Conservation (phyloP, 2,797 vertebrate species). For the Etheostoma perlongum region DNA sequence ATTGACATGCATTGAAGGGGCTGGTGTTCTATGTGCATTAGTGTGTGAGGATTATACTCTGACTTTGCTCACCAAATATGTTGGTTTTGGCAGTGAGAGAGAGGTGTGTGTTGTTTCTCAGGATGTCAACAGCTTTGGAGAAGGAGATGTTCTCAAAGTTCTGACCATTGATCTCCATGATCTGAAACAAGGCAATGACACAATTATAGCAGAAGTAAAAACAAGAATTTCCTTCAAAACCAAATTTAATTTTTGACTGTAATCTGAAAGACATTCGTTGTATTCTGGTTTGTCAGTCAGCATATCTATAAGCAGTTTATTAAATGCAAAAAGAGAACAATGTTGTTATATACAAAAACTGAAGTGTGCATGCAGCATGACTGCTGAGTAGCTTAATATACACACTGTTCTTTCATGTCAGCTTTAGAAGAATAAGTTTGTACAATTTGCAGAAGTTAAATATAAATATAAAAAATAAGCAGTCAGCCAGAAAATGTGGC, state of each 20-base stretch:
- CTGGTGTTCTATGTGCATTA: neutral
- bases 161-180: slow-evolving; percentile 98
- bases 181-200: slow-evolving; percentile 78
- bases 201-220: neutral
- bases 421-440: neutral
- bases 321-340: neutral
- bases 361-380: neutral
- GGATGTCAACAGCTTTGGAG: slow-evolving; percentile 94
- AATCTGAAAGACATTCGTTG: neutral
- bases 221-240: neutral
- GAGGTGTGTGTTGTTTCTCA: slow-evolving; percentile 96
- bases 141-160: slow-evolving; percentile 98
- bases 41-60: neutral
- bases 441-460: neutral
- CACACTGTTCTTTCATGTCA: neutral
- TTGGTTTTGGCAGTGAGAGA: slow-evolving; percentile 97
- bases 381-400: neutral
- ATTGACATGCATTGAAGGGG: neutral
- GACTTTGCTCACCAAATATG: slow-evolving; percentile 90
- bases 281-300: neutral
- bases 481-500: neutral
- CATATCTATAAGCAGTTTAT: neutral
- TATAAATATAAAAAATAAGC: neutral
- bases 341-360: neutral
- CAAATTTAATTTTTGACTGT: neutral